Evolutionary conservation across 2,888 invertebrate genomes (phyloP), one percentile per base, ranked within the genome.

Genomic region (Epistrophe grossulariae): DNA sequence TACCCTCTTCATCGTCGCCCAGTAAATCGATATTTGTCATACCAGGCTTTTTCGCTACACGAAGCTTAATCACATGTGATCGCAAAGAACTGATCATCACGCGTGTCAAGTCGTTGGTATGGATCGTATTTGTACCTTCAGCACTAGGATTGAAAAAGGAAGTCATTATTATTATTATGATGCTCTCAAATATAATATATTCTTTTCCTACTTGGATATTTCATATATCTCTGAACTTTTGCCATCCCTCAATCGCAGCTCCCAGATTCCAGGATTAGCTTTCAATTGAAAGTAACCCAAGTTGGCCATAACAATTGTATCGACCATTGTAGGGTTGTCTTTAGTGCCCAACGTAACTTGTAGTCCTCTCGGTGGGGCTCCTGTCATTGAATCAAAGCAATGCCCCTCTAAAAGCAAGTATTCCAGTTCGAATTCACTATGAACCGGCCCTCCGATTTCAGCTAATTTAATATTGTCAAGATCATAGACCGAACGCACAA

Each of bases 221-320:
- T 98, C 97, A 92, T 99, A 99, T 88, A 99, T 98, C 80, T 99
- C 99, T 2, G 96, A 95, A 4, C 99, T 99, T 89, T 98, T 95
- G 8, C 99, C 99, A 62, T 98, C 97, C 40, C 99, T 94, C 6
- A 99, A 94, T 7, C 96, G 94, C 83, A 99, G 93, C 28, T 96
- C 94, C 99, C 99, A 99, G 11, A 98, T 97, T 0, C 99, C 99
- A 1, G 99, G 99, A 92, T 97, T 98, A 0, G 99, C 99, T 93
- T 99, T 99, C 40, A 99, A 94, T 93, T 98, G 98, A 94, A 99
- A 99, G 93, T 99, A 99, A 15, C 99, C 99, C 89, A 99, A 94
- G 93, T 99, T 99, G 8, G 99, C 99, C 99, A 99, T 99, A n/a
- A 99, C 99, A 89, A 99, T 99, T 19, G 99, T 99, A 93, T 99